Percentiles rank a stretch among this genome's conserved stretches.
phyloP scores from a whole-genome alignment of 2,888 invertebrate species.

The Aleiodes testaceus region DNA sequence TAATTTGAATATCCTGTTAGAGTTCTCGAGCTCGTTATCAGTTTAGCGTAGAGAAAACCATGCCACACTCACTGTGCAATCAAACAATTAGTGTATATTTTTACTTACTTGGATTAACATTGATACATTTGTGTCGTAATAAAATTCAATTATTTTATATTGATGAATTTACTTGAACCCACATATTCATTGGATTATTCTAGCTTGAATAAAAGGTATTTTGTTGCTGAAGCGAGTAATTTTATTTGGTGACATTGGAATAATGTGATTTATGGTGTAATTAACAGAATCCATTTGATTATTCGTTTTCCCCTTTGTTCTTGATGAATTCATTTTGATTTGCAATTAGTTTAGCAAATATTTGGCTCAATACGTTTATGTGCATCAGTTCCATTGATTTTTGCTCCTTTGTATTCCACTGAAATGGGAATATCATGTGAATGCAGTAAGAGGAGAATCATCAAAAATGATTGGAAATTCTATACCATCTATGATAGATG shows the following conservation, averaged over 20 bases:
- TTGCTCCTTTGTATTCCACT: background rate
- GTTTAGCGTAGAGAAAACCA: conserved; percentile 51
- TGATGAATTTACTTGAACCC: background rate
- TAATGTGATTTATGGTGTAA: too few relatives aligned
- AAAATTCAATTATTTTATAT: background rate
- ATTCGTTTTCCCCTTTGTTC: background rate
- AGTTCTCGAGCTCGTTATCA: conserved; percentile 52
- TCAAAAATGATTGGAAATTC: too few relatives aligned
- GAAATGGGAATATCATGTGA: conserved; percentile 1
- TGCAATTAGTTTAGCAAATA: background rate
- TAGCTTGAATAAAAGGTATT: too few relatives aligned
- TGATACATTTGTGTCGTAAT: conserved; percentile 25
- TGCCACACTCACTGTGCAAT: conserved; percentile 32
- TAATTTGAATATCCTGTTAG: conserved; percentile 66
- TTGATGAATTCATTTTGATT: background rate
- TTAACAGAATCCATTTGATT: background rate
- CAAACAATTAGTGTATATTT: conserved; percentile 25
- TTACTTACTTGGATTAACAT: conserved; percentile 30
- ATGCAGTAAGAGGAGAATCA: background rate
- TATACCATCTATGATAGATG: background rate
- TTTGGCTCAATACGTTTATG: background rate
- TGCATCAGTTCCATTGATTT: too few relatives aligned
- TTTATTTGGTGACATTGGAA: too few relatives aligned
- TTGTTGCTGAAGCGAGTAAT: too few relatives aligned
- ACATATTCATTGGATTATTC: conserved; percentile 30